A percentile compares a stretch with the other conserved stretches of the same genome.
phyloP scores from a whole-genome alignment of 2,113 vertebrate species.

The Loxodonta africana region DNA sequence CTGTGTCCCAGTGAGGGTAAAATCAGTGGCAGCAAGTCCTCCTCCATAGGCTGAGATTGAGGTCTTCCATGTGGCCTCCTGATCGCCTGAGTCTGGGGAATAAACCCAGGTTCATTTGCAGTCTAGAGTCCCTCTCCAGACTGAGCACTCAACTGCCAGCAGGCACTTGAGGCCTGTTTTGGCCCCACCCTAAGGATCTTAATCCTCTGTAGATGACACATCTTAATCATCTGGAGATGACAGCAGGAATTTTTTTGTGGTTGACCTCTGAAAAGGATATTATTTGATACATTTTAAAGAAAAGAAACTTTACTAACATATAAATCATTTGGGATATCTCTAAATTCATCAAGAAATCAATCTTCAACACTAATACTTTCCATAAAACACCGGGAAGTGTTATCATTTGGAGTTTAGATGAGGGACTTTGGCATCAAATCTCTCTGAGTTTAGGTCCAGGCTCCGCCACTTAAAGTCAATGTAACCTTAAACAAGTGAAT shows the following conservation, averaged over 20 bases:
- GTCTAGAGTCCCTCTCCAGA: not conserved
- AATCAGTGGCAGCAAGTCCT: not conserved
- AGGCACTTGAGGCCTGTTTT: not conserved
- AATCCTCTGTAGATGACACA: slow-evolving; percentile 40
- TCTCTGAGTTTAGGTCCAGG: not conserved
- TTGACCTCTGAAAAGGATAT: slow-evolving; percentile 23
- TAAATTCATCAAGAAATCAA: not conserved
- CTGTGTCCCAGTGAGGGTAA: not conserved
- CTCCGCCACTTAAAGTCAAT: not conserved
- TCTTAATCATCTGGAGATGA: slow-evolving; percentile 14
- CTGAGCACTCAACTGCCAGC: not conserved
- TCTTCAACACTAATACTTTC: not conserved
- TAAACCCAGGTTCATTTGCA: not conserved
- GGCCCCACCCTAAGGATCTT: not conserved
- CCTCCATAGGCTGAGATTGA: not conserved
- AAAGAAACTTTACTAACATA: slow-evolving; percentile 19
- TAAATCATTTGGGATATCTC: not conserved
- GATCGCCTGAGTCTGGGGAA: not conserved
- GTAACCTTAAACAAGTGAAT: not conserved
- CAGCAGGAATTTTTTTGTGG: slow-evolving; percentile 34
- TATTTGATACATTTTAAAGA: not conserved
- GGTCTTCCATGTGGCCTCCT: not conserved
- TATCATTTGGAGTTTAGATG: not conserved
- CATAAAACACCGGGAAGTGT: not conserved
- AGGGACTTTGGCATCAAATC: not conserved